Percentiles rank a stretch among this genome's conserved stretches.
Conservation (phyloP, 2,888 invertebrate genomes). For the Boloria selene region DNA sequence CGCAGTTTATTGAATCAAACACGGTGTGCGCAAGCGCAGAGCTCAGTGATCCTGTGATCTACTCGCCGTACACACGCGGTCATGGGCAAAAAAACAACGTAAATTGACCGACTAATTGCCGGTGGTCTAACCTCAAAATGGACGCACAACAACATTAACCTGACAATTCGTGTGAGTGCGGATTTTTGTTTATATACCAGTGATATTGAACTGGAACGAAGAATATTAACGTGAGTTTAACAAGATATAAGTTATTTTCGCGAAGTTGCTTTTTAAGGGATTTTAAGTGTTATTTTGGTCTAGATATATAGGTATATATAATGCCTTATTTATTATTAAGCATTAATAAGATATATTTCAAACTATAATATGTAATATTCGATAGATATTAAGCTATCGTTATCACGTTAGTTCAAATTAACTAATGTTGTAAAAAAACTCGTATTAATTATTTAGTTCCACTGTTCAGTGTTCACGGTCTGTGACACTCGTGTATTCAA, state of each 20-base stretch:
- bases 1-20: conserved; percentile 75
- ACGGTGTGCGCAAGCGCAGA: conserved; percentile 61
- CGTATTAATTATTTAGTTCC: conserved; percentile 8
- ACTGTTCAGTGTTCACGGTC: conserved; percentile 9
- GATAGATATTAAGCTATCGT: too few relatives aligned
- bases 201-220: conserved; percentile 60
- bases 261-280: background rate
- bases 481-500: conserved; percentile 26
- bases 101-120: conserved; percentile 45
- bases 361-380: background rate
- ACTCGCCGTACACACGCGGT: conserved; percentile 76
- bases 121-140: conserved; percentile 61
- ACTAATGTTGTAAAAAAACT: conserved; percentile 16
- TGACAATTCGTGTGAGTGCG: conserved; percentile 72
- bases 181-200: conserved; percentile 61
- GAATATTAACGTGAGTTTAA: conserved; percentile 59
- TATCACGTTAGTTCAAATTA: background rate
- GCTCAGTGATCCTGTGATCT: conserved; percentile 79
- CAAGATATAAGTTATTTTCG: background rate
- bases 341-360: background rate
- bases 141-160: conserved; percentile 56
- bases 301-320: too few relatives aligned
- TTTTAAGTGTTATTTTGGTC: background rate
- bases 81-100: conserved; percentile 56
- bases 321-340: background rate